Evolutionary conservation across 2,113 vertebrate species (phyloP).

Genomic region (Oryzias javanicus): DNA sequence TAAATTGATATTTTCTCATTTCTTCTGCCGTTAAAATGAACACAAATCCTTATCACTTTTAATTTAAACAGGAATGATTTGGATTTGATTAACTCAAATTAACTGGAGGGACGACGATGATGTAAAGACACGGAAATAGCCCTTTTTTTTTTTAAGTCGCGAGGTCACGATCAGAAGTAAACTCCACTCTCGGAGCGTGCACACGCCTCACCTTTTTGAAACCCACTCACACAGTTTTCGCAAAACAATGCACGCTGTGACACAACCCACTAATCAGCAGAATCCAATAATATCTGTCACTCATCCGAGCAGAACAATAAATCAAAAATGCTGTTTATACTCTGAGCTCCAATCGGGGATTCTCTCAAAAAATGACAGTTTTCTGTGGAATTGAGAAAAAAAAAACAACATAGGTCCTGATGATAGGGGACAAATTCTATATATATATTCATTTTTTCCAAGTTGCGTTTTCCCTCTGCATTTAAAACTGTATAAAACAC

Average conservation of each 20-base stretch:
- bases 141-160: constrained; percentile 72
- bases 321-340: constrained; percentile 26
- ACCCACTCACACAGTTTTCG: not conserved
- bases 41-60: constrained; percentile 4
- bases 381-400: not conserved
- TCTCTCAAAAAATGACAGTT: not conserved
- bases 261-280: constrained; percentile 27
- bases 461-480: too few relatives aligned
- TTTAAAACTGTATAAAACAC: too few relatives aligned
- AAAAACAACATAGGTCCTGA: not conserved
- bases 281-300: constrained; percentile 30
- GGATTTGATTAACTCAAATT: not conserved
- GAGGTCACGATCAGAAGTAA: constrained; percentile 66
- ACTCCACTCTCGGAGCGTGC: constrained; percentile 64
- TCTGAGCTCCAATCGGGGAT: constrained; percentile 56
- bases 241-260: not conserved
- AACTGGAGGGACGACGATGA: not conserved
- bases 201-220: constrained; percentile 32
- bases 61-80: constrained; percentile 6
- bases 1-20: constrained; percentile 37
- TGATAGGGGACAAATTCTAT: too few relatives aligned
- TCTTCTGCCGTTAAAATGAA: constrained; percentile 21
- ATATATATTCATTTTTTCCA: too few relatives aligned
- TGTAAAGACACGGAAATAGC: constrained; percentile 57
- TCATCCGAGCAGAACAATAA: constrained; percentile 12